Percentiles rank a stretch among this genome's conserved stretches.
Evolutionary conservation across 2,113 vertebrate genomes (phyloP).

Genomic region (Bos javanicus): DNA sequence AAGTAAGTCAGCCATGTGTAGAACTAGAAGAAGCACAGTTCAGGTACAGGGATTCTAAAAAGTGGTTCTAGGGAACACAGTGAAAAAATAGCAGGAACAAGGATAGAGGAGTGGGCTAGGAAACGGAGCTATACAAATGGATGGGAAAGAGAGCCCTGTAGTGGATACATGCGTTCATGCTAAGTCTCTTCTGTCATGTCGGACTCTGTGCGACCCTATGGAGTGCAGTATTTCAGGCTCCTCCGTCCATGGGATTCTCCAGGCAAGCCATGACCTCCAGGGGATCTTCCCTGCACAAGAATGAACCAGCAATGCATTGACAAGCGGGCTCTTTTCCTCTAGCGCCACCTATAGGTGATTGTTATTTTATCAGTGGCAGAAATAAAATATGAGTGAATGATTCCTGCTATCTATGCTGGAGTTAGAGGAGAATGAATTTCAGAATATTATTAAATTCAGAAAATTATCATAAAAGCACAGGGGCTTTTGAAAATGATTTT

Average conservation of each 20-base stretch:
- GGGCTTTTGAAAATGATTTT: background rate
- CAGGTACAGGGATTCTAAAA: background rate
- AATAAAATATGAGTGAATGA: background rate
- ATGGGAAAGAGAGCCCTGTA: background rate
- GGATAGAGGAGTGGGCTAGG: accelerated
- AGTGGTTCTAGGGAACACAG: background rate
- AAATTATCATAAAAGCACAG: background rate
- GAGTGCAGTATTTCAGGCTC: background rate
- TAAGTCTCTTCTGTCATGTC: background rate
- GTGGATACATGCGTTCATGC: background rate
- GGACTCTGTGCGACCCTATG: background rate
- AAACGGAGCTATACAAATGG: background rate
- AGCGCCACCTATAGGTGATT: background rate
- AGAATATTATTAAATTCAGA: background rate
- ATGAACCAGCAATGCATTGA: background rate
- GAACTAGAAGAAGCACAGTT: background rate
- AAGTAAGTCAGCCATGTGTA: background rate
- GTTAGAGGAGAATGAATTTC: background rate
- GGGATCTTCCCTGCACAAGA: background rate
- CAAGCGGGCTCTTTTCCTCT: background rate
- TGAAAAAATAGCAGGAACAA: background rate
- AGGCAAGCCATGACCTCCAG: background rate
- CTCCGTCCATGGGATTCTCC: background rate
- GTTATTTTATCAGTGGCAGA: background rate
- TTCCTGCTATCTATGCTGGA: background rate